phyloP scores from a whole-genome alignment of 2,797 vertebrate genomes.

The Rhabdophis nuchalis region DNA sequence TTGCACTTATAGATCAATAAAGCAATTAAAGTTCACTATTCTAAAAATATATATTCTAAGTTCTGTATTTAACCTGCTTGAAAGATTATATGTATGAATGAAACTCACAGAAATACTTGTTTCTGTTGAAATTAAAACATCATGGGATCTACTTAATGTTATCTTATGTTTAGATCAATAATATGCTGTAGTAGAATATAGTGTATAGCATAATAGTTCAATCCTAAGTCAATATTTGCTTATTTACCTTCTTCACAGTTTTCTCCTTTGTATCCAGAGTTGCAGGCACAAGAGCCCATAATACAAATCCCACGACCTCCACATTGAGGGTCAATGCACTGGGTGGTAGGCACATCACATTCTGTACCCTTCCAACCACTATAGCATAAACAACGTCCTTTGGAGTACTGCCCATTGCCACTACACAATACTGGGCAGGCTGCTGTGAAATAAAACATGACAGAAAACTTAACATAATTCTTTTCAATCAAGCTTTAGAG shows the following conservation, averaged over 20 bases:
- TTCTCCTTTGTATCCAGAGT: conserved; percentile 90
- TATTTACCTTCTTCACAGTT: conserved; percentile 91
- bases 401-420: conserved; percentile 94
- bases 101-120: not conserved
- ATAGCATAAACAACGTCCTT: conserved; percentile 95
- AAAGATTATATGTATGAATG: not conserved
- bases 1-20: conserved; percentile 10
- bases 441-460: conserved; percentile 73
- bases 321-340: conserved; percentile 91
- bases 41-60: conserved; percentile 10
- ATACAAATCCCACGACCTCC: conserved; percentile 90
- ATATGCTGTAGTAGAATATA: not conserved
- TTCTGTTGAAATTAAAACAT: conserved; percentile 14
- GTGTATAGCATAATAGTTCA: conserved; percentile 4
- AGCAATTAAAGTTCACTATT: conserved; percentile 4
- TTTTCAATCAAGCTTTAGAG: conserved; percentile 25
- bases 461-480: conserved; percentile 39
- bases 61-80: conserved; percentile 10
- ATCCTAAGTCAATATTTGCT: conserved; percentile 32
- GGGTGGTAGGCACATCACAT: conserved; percentile 86
- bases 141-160: not conserved
- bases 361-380: conserved; percentile 98
- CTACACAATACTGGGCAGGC: conserved; percentile 95
- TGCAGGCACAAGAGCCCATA: conserved; percentile 91
- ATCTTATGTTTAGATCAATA: not conserved